Base-by-base conservation (phyloP, 2,113 vertebrate genomes). In the Trichechus manatus region DNA sequence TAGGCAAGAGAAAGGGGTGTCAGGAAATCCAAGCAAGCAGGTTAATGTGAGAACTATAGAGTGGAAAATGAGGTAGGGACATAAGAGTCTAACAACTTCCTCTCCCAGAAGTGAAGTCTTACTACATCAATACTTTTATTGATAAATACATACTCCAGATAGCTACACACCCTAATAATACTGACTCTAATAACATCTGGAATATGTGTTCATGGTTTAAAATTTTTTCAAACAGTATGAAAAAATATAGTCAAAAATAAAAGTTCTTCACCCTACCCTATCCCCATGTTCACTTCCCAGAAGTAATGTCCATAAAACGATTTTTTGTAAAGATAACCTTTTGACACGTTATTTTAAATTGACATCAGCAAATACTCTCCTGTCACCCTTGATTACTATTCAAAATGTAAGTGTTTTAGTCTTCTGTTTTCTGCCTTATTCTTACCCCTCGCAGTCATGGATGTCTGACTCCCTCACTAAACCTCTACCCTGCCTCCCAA, bases 161-260 rank as follows among this genome's bases (percentile, higher is more conserved):
- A 36, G 42, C 14, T 36, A 17, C 8, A 39, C 31, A 64, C 14
- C 14, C 44, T 53, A 10, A 47, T 17, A 79, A 36, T 36, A n/a
- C 1, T 42, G 47, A 80, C 2, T 61, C 9, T 42, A 70, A 56
- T 84, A 85, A 59, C 27, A 70, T 29, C 10, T 64, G 15, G 50
- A 61, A 70, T n/a, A 87, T 2, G n/a, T 53, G 42, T 50, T 91
- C 64, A 29, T 79, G 11, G 31, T 70, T 1, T 68, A 63, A 68
- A 56, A 36, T 22, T 64, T 84, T 91, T 91, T 84, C 72, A 95
- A 93, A 85, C 36, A 47, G 39, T 61, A 81, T n/a, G 5, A 22
- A 81, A 59, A n/a, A 82, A 87, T 79, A 8, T 75, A 56, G 66
- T 78, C 29, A 86, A 44, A 95, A 96, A 44, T 19, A 39, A 84